Conservation (phyloP, 2,113 vertebrate species). For the Delphinapterus leucas region DNA sequence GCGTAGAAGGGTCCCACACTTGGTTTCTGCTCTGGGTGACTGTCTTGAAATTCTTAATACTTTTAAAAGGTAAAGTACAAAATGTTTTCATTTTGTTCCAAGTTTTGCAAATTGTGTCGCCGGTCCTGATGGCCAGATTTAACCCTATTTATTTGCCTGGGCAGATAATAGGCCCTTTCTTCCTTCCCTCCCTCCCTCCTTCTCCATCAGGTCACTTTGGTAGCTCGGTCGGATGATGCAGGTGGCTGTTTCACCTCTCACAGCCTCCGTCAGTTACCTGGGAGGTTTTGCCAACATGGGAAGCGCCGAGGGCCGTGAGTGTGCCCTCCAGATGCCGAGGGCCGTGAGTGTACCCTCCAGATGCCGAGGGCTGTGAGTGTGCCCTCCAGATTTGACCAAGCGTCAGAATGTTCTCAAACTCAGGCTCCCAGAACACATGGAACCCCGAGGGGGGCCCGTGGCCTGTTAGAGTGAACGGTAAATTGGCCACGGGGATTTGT, state of each 20-base stretch:
- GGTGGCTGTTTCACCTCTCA: background rate
- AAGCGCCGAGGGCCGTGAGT: background rate
- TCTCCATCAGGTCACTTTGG: background rate
- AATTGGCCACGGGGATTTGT: background rate
- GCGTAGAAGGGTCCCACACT: background rate
- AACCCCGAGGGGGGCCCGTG: accelerated
- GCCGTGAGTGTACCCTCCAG: too few relatives aligned
- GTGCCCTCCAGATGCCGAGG: too few relatives aligned
- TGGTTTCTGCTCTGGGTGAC: background rate
- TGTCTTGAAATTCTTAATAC: background rate
- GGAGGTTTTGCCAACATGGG: background rate
- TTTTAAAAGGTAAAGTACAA: background rate
- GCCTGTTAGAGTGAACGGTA: background rate
- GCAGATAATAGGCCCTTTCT: background rate
- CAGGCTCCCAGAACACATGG: background rate
- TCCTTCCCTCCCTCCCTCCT: background rate
- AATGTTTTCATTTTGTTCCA: background rate
- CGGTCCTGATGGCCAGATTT: background rate
- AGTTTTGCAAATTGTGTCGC: background rate
- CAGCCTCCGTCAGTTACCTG: background rate
- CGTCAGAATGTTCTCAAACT: background rate
- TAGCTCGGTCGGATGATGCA: background rate
- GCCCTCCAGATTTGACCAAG: background rate
- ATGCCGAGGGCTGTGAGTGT: background rate
- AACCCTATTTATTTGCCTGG: background rate